Evolutionary conservation across 2,797 vertebrate genomes (phyloP).

Genomic region (Garrulus glandarius): DNA sequence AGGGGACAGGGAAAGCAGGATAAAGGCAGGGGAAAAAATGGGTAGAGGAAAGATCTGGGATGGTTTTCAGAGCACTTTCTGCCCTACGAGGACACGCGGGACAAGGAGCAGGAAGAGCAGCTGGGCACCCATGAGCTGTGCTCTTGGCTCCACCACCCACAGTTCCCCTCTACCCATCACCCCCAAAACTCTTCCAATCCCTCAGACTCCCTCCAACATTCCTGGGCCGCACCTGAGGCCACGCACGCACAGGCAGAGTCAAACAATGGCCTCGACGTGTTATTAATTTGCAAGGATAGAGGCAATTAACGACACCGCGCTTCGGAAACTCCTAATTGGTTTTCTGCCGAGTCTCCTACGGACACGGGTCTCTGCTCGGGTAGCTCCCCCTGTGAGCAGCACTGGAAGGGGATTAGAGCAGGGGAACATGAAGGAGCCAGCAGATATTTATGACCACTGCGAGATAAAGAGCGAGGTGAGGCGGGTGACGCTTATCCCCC

Average conservation of each 20-base stretch:
- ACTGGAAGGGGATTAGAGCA: background rate
- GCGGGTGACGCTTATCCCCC: background rate
- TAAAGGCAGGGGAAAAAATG: background rate
- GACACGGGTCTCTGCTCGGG: background rate
- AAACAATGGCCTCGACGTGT: background rate
- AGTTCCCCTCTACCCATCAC: background rate
- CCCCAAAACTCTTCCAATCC: background rate
- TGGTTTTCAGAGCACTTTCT: background rate
- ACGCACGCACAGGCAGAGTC: background rate
- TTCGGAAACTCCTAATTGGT: background rate
- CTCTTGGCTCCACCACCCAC: background rate
- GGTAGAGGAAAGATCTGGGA: background rate
- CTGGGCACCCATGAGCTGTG: rapidly evolving
- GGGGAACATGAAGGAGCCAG: background rate
- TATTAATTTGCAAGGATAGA: background rate
- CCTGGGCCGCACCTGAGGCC: background rate
- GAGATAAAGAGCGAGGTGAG: background rate
- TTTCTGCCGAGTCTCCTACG: background rate
- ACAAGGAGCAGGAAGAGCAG: background rate
- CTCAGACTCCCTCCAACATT: background rate
- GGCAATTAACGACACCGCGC: background rate
- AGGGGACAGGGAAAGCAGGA: background rate
- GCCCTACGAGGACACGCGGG: rapidly evolving
- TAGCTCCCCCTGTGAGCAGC: background rate
- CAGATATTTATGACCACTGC: background rate